Percentiles rank a stretch among this genome's conserved stretches.
Evolutionary conservation across 2,113 vertebrate genomes (phyloP).

Genomic region (Phyllostomus discolor): DNA sequence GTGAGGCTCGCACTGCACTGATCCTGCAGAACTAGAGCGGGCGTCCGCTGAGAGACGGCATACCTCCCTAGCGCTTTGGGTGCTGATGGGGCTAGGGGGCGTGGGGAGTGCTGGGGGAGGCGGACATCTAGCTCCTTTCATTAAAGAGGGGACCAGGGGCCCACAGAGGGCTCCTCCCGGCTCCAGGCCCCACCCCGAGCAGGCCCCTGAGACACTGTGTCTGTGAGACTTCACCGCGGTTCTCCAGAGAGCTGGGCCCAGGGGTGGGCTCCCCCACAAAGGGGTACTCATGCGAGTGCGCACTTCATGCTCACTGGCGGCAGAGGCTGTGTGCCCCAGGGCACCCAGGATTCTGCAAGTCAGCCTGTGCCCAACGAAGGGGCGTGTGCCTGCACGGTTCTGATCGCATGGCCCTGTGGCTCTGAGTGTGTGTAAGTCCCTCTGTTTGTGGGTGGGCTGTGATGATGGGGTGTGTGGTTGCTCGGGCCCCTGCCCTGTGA

Average conservation of each 20-base stretch:
- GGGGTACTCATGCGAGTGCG: accelerated
- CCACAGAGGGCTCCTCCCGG: neutral
- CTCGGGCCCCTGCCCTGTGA: neutral
- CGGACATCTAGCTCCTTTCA: neutral
- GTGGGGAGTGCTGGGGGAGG: neutral
- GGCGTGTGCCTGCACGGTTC: neutral
- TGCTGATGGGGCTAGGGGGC: neutral
- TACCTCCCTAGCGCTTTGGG: neutral
- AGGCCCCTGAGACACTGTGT: neutral
- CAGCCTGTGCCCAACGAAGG: neutral
- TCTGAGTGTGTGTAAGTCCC: no score
- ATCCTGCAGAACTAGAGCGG: neutral
- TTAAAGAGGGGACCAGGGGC: neutral
- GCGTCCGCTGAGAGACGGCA: neutral
- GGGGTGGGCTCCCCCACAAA: neutral
- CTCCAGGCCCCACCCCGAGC: neutral
- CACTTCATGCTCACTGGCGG: neutral
- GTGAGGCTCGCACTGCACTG: neutral
- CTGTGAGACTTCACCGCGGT: neutral
- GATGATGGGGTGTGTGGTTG: no score
- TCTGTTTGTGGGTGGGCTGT: neutral
- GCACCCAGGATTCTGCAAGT: neutral
- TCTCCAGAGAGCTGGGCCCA: neutral
- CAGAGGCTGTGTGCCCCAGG: neutral
- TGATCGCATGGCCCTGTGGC: neutral